Conservation (phyloP, 1,140 invertebrate genomes). For the Rhyacophila brunnea region DNA sequence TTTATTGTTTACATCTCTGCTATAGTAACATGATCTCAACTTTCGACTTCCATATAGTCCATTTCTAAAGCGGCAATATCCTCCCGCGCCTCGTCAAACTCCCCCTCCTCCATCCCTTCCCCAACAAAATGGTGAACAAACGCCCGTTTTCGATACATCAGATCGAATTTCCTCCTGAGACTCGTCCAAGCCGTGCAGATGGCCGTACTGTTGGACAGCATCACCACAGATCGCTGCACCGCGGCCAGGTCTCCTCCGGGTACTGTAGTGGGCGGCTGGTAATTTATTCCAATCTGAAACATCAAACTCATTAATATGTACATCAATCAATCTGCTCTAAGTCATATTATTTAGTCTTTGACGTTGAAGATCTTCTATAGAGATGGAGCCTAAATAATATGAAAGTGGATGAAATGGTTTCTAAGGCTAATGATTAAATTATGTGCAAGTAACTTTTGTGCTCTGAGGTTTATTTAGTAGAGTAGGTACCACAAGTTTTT, state of each 20-base stretch:
- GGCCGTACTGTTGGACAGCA: constrained; percentile 76
- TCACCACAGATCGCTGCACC: constrained; percentile 67
- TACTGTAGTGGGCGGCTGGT: constrained; percentile 71
- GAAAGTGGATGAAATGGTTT: no score
- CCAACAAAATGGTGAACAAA: constrained; percentile 79
- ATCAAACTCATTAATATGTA: not conserved
- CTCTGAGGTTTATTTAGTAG: no score
- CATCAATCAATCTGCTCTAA: no score
- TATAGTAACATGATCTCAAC: no score
- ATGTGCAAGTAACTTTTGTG: no score
- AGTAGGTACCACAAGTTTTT: no score
- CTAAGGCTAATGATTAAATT: no score
- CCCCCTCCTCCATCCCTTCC: constrained; percentile 78
- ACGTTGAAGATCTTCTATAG: no score
- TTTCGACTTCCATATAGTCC: constrained; percentile 63
- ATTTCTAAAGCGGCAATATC: constrained; percentile 69
- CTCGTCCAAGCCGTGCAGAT: constrained; percentile 71
- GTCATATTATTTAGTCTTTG: no score
- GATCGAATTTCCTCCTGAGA: constrained; percentile 67
- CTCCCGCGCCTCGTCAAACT: constrained; percentile 68
- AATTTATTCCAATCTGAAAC: constrained; percentile 61
- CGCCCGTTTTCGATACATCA: constrained; percentile 72
- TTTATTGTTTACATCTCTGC: no score
- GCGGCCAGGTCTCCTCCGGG: constrained; percentile 73
- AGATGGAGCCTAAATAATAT: no score